These are phyloP conservation scores for Proales similis DNA, from an alignment of 1,140 invertebrate species.

Conservation along the genomic window DNA sequence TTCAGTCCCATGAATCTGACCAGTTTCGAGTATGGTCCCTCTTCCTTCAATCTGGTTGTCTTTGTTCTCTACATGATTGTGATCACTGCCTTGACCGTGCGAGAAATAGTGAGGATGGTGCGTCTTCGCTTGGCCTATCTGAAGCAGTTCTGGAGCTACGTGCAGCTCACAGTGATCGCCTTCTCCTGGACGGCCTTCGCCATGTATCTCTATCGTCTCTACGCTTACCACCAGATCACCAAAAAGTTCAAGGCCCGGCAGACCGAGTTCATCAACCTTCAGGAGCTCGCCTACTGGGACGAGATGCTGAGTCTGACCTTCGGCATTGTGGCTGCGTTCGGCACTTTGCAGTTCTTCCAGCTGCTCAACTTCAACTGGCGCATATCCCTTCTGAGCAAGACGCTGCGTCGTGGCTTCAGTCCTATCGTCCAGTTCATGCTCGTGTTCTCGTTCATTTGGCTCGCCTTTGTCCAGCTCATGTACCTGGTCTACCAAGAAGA, in stretches of 20 bases:
- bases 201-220: slow-evolving; percentile 51
- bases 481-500: slow-evolving; percentile 54
- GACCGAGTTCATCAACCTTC: slow-evolving; percentile 57
- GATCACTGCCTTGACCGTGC: slow-evolving; percentile 55
- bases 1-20: slow-evolving; percentile 50
- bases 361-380: slow-evolving; percentile 57
- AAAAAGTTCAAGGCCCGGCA: slow-evolving; percentile 54
- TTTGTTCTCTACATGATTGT: slow-evolving; percentile 43
- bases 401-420: slow-evolving; percentile 44
- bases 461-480: slow-evolving; percentile 54
- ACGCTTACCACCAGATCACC: slow-evolving; percentile 47
- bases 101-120: slow-evolving; percentile 47
- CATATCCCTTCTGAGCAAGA: slow-evolving; percentile 51
- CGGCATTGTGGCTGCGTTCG: slow-evolving; percentile 56
- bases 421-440: slow-evolving; percentile 50
- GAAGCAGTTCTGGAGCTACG: slow-evolving; percentile 53
- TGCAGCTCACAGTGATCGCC: slow-evolving; percentile 51
- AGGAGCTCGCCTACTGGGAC: slow-evolving; percentile 54
- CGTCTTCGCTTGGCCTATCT: slow-evolving; percentile 45
- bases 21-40: slow-evolving; percentile 43
- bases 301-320: slow-evolving; percentile 54
- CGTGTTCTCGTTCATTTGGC: slow-evolving; percentile 50
- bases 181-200: slow-evolving; percentile 49
- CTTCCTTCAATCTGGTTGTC: slow-evolving; percentile 41
- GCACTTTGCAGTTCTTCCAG: slow-evolving; percentile 56